These are phyloP conservation scores for Erethizon dorsatum DNA, from an alignment of 2,797 vertebrate species.

Conservation along the genomic window DNA sequence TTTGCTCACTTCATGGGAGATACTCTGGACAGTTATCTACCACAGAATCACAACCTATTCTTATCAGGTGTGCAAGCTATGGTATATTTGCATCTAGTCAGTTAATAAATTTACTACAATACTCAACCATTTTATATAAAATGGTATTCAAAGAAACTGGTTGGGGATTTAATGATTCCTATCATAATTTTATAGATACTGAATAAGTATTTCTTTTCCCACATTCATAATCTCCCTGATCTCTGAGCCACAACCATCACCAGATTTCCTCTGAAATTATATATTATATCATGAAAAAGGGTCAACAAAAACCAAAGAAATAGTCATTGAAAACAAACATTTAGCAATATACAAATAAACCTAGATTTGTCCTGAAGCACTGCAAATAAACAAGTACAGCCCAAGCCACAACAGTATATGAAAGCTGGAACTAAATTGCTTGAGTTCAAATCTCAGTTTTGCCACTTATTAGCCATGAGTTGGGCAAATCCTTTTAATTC, in stretches of 20 bases:
- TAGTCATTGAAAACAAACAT: not conserved
- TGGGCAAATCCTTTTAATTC: not conserved
- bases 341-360: not conserved
- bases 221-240: not conserved
- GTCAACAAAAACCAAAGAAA: not conserved
- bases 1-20: not conserved
- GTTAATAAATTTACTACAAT: not conserved
- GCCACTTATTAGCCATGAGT: not conserved
- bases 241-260: not conserved
- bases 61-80: not conserved
- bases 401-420: not conserved
- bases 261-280: not conserved
- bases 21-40: not conserved
- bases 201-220: conserved; percentile 8
- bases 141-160: not conserved
- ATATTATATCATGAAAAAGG: not conserved
- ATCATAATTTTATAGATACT: not conserved
- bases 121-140: not conserved
- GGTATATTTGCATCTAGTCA: not conserved
- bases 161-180: not conserved
- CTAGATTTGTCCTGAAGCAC: not conserved
- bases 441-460: conserved; percentile 13
- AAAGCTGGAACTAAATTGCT: not conserved
- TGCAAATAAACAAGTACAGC: not conserved
- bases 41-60: not conserved